Base-by-base conservation (phyloP, 2,888 invertebrate species). In the Hyppa rectilinea region DNA sequence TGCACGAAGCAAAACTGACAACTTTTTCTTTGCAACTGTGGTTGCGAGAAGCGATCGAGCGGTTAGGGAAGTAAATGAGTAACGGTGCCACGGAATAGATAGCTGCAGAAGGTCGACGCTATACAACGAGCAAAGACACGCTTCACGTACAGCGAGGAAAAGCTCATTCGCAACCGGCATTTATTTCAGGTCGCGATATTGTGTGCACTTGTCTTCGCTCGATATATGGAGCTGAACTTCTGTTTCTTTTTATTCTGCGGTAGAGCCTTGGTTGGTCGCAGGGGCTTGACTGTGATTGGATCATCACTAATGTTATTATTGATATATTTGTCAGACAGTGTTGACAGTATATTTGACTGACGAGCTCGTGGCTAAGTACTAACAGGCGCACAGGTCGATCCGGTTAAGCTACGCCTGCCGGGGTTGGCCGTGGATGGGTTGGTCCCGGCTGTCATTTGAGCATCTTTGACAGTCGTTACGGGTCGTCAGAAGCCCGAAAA, bases 1-100 rank as follows among this genome's bases (percentile, higher is more conserved):
- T n/a, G n/a, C n/a, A n/a, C n/a, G n/a, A n/a, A n/a, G n/a, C n/a
- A n/a, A n/a, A n/a, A n/a, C n/a, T n/a, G n/a, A n/a, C n/a, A n/a
- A n/a, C n/a, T n/a, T n/a, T n/a, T n/a, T n/a, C n/a, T n/a, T n/a
- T n/a, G n/a, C n/a, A n/a, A n/a, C n/a, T n/a, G n/a, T n/a, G n/a
- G n/a, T n/a, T n/a, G n/a, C n/a, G n/a, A n/a, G n/a, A n/a, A n/a
- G n/a, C n/a, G n/a, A n/a, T n/a, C n/a, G n/a, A n/a, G n/a, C n/a
- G n/a, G n/a, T n/a, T n/a, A 72, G 71, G 59, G 55, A 63, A 63
- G 61, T 75, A 69, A 80, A 75, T 80, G 70, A 80, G 68, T 80
- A 66, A 69, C 61, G 50, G 43, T 36, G 49, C 0, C 55, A 17
- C 4, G 29, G 20, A 47, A 10, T 29, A 29, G 23, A 2, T 53